Base-by-base conservation (phyloP, 1,140 invertebrate genomes). In the Aphidius gifuensis region DNA sequence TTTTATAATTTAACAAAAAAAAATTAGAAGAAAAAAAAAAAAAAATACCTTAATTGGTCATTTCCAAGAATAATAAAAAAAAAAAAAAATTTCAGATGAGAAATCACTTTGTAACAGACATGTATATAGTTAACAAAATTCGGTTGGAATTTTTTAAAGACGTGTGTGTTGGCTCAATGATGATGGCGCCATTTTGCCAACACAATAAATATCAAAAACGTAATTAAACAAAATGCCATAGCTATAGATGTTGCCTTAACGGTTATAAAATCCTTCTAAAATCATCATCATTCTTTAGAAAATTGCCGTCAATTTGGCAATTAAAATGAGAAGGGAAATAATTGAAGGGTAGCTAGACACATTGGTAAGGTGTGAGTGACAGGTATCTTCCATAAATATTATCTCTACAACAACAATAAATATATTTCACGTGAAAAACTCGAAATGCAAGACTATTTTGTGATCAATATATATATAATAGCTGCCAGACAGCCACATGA, bases 251-350 rank as follows among this genome's bases (percentile, higher is more conserved):
- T 16, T 16, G 16, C 38, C 21, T 53, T 53, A 32, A 53, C 50
- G 50, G 38, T 32, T 40, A 53, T 40, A 53, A 49, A 11, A 39
- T 39, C n/a, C 42, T 44, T 57, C 40, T 32, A 32, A 32, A 32
- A 32, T 32, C 2, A 32, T 32, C 2, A 32, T 32, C 72, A 64
- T 72, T 72, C 74, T 70, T 62, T 61, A 51, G 70, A 62, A 80
- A 81, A 81, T 81, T 80, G 78, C 71, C 78, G 71, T 72, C 79
- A 80, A 81, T 81, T 80, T 80, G 74, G 74, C 74, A 80, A 81
- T 81, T 81, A 80, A 75, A 75, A 75, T 72, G 74, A 73, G 70
- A 70, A 73, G 74, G 73, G 71, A 73, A 70, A 69, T 81, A 81
- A 80, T 80, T 69, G 75, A 65, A 76, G 79, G 79, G 76, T 80